phyloP scores from a whole-genome alignment of 2,888 invertebrate genomes.

The Dendrolimus pini region DNA sequence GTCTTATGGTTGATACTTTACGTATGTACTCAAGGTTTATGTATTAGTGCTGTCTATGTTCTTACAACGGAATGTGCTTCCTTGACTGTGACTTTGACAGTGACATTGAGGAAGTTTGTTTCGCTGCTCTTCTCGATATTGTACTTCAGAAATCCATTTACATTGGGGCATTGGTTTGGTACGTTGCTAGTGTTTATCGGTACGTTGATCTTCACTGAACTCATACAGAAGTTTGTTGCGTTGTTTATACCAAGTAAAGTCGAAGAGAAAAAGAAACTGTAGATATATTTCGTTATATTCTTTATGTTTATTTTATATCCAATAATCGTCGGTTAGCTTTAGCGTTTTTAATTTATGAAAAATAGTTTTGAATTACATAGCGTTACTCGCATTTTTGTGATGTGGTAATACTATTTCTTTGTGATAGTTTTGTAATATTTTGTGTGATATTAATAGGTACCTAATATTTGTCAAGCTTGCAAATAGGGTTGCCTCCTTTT shows the following conservation, averaged over 20 bases:
- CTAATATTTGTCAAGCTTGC: no score
- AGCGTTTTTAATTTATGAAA: no score
- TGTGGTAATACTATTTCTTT: no score
- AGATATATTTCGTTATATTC: conserved; percentile 3
- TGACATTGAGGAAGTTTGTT: conserved; percentile 96
- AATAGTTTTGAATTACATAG: no score
- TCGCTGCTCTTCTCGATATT: conserved; percentile 96
- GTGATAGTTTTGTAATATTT: no score
- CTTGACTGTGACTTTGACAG: conserved; percentile 95
- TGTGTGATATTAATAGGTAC: no score
- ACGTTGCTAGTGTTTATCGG: conserved; percentile 94
- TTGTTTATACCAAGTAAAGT: conserved; percentile 44
- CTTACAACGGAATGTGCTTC: conserved; percentile 96
- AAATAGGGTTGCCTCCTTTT: no score
- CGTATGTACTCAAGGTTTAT: conserved; percentile 91
- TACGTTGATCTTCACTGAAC: conserved; percentile 93
- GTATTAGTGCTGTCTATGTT: conserved; percentile 96
- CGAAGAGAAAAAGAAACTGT: conserved; percentile 47
- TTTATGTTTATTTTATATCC: no score
- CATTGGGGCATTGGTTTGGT: conserved; percentile 92
- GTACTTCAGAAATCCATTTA: conserved; percentile 97
- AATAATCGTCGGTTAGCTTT: no score
- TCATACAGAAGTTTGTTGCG: conserved; percentile 72
- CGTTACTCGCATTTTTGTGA: no score
- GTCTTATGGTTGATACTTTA: conserved; percentile 88